Evolutionary conservation across 2,888 invertebrate genomes (phyloP), one percentile per base, ranked within the genome.

Genomic region (Dysmachus trigonus): DNA sequence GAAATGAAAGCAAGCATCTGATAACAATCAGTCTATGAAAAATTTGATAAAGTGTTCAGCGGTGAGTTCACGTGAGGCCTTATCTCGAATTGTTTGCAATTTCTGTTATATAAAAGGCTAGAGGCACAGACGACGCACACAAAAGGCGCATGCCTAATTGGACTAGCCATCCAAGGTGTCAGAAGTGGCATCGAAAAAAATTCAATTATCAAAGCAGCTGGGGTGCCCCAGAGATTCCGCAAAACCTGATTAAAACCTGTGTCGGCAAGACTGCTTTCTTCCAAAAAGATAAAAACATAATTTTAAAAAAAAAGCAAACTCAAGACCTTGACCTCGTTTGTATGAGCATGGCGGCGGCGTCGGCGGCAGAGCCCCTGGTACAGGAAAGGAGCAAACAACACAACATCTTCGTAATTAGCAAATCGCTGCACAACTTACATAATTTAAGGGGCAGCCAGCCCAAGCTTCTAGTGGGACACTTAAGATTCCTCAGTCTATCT

Each of bases 321-420:
- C 62, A 27, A 73, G 33, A 73, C 73, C 73, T 73, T 73, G 73
- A 73, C 73, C 73, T 73, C 73, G 27, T 73, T 73, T 30, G n/a
- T n/a, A 31, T 33, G 8, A 73, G 4, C n/a, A 15, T 41, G 13
- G 38, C 38, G 38, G 15, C 38, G 30, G 22, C 62, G n/a, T 18
- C 62, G 62, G 18, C 62, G 30, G 22, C 62, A 27, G 18, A 7
- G 62, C 62, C 62, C 22, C 27, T 62, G 0, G 1, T 62, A 22
- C 62, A 2, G 62, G 62, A 62, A 62, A 62, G 62, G 62, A 62
- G 62, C 62, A 27, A 18, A 10, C 47, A 6, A 18, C 5, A 62
- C 2, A 10, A 62, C 62, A 62, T 62, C 27, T 62, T 62, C 33
- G 18, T 18, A 73, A 73, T 73, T 73, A 73, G 33, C 18, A 73